A percentile compares a stretch with the other conserved stretches of the same genome.
Conservation (phyloP, 1,140 invertebrate species). For the Condylostylus longicornis region DNA sequence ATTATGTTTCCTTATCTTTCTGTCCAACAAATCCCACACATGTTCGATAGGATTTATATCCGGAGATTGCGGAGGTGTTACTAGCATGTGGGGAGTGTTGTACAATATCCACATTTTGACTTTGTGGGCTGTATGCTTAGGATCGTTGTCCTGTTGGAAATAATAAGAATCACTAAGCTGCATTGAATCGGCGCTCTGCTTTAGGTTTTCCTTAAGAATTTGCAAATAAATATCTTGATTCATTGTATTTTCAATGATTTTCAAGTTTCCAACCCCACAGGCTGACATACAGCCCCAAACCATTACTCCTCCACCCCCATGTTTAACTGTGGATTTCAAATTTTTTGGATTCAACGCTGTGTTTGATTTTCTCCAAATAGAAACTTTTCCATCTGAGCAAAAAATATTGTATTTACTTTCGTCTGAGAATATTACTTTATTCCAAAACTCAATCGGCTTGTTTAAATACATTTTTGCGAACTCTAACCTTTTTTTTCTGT, state of each 20-base stretch:
- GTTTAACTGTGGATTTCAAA: constrained; percentile 25
- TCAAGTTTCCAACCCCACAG: constrained; percentile 15
- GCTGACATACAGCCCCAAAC: constrained; percentile 24
- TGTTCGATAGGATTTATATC: constrained; percentile 13
- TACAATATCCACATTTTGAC: constrained; percentile 14
- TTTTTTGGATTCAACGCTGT: too few relatives aligned
- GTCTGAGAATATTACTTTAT: constrained; percentile 14
- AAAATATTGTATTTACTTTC: constrained; percentile 16
- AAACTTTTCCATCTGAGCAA: too few relatives aligned
- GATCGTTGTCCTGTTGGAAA: constrained; percentile 9
- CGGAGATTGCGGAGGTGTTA: constrained; percentile 18
- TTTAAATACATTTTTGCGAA: constrained; percentile 12
- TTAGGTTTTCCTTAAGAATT: constrained; percentile 12
- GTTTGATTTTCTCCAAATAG: too few relatives aligned
- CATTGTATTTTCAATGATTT: constrained; percentile 14
- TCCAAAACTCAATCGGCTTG: constrained; percentile 6
- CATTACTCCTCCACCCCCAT: constrained; percentile 23
- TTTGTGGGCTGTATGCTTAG: constrained; percentile 18
- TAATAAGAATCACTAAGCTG: background rate
- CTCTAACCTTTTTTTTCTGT: constrained; percentile 4
- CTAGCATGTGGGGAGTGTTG: constrained; percentile 7
- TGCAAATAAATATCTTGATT: constrained; percentile 8
- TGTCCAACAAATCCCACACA: constrained; percentile 14
- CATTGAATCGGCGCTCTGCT: constrained; percentile 10
- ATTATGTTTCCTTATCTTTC: background rate